A percentile compares a stretch with the other conserved stretches of the same genome.
Conservation (phyloP, 2,797 vertebrate species). For the Acrossocheilus fasciatus region DNA sequence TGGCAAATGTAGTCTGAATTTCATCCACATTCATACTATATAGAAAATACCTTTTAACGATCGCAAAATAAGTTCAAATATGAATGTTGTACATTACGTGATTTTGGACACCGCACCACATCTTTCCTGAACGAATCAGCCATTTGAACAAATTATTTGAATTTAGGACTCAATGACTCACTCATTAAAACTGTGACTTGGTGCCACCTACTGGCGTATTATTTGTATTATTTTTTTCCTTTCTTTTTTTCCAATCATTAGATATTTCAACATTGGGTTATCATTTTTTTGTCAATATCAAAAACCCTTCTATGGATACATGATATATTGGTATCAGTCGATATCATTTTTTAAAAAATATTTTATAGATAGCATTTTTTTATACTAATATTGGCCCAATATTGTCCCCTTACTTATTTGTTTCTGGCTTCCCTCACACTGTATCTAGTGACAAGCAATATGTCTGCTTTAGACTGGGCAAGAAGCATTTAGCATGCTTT, state of each 20-base stretch:
- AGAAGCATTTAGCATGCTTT: conserved; percentile 31
- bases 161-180: neutral
- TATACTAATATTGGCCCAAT: neutral
- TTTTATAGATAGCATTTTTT: neutral
- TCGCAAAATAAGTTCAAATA: neutral
- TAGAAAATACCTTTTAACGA: neutral
- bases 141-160: neutral
- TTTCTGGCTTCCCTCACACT: neutral
- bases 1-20: neutral
- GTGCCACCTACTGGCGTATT: neutral
- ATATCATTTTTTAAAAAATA: too few species aligned
- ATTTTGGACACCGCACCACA: neutral
- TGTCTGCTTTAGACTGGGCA: neutral
- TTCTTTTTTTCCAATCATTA: neutral
- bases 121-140: neutral
- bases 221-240: neutral
- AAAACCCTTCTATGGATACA: neutral
- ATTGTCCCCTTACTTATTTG: neutral
- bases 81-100: neutral
- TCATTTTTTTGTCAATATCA: neutral
- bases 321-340: neutral
- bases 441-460: neutral
- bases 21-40: neutral
- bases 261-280: neutral
- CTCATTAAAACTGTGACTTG: neutral